These are phyloP conservation scores for Luscinia megarhynchos DNA, from an alignment of 2,797 vertebrate genomes.

Conservation along the genomic window DNA sequence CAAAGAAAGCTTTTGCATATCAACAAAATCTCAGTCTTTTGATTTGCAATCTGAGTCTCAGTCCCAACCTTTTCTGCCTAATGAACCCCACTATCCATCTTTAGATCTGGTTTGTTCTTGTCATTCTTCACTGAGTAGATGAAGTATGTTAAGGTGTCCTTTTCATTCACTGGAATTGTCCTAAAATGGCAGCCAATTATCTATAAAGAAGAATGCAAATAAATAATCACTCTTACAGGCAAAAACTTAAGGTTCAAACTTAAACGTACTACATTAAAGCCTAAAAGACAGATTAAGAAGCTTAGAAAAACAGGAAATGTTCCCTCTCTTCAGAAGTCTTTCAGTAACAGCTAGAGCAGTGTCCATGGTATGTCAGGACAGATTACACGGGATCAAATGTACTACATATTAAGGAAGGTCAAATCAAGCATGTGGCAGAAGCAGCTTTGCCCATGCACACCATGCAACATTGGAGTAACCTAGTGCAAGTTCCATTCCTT, in stretches of 20 bases:
- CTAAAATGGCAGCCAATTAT: slow-evolving; percentile 87
- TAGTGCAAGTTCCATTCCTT: not conserved
- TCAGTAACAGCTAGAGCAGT: not conserved
- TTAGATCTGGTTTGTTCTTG: slow-evolving; percentile 84
- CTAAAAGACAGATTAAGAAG: not conserved
- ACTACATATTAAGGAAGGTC: not conserved
- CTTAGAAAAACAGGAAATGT: not conserved
- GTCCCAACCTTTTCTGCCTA: slow-evolving; percentile 70
- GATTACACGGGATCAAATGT: not conserved
- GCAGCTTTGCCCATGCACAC: not conserved
- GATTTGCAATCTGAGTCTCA: slow-evolving; percentile 52
- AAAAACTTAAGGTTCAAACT: not conserved
- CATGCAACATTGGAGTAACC: not conserved
- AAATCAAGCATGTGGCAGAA: not conserved
- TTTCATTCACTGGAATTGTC: slow-evolving; percentile 87
- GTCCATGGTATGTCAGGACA: not conserved
- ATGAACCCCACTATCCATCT: slow-evolving; percentile 82
- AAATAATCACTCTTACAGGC: not conserved
- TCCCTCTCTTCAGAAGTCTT: not conserved
- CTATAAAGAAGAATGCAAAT: slow-evolving; percentile 71
- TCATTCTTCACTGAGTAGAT: slow-evolving; percentile 87
- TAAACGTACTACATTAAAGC: not conserved
- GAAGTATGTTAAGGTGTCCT: slow-evolving; percentile 87
- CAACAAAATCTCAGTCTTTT: slow-evolving; percentile 75
- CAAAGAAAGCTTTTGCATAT: slow-evolving; percentile 74